A percentile compares a stretch with the other conserved stretches of the same genome.
Conservation (phyloP, 35 echinoderm and acorn worm species). For the Holothuria glaberrima region DNA sequence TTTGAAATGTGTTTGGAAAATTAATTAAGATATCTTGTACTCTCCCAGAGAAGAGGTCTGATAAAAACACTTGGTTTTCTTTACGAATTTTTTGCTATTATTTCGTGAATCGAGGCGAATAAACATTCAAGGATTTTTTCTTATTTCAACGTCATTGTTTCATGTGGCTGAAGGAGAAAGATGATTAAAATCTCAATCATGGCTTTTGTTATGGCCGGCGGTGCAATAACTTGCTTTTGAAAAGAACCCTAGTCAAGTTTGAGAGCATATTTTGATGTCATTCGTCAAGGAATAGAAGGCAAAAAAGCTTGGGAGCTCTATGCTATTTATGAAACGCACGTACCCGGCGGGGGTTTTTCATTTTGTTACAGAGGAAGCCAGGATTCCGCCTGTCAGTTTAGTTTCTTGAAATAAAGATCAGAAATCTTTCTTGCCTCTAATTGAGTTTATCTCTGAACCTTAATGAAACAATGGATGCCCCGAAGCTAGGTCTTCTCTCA, state of each 20-base stretch:
- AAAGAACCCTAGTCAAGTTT: neutral
- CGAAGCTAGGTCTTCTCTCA: slow-evolving; percentile 3
- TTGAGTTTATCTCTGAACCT: neutral
- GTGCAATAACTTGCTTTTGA: slow-evolving; percentile 23
- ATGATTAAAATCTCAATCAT: slow-evolving; percentile 45
- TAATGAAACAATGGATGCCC: slow-evolving; percentile 50
- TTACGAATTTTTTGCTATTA: slow-evolving; percentile 25
- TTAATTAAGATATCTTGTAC: slow-evolving; percentile 41
- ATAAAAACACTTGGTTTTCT: too few species aligned
- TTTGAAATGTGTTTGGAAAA: slow-evolving; percentile 11
- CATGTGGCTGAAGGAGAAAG: neutral
- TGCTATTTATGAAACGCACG: slow-evolving; percentile 51
- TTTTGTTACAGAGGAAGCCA: neutral
- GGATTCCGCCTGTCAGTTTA: slow-evolving; percentile 42
- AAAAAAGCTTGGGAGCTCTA: neutral
- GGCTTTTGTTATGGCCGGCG: neutral
- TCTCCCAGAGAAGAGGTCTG: neutral
- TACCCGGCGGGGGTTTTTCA: slow-evolving; percentile 29
- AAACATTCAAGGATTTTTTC: slow-evolving; percentile 45
- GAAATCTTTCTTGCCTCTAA: neutral
- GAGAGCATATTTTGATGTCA: slow-evolving; percentile 44
- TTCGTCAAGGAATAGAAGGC: neutral
- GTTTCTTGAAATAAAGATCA: neutral
- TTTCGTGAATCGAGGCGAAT: slow-evolving; percentile 45
- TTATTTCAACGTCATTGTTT: slow-evolving; percentile 15